Evolutionary conservation across 2,113 vertebrate genomes (phyloP).

Genomic region (Coptodon bakossiorum): DNA sequence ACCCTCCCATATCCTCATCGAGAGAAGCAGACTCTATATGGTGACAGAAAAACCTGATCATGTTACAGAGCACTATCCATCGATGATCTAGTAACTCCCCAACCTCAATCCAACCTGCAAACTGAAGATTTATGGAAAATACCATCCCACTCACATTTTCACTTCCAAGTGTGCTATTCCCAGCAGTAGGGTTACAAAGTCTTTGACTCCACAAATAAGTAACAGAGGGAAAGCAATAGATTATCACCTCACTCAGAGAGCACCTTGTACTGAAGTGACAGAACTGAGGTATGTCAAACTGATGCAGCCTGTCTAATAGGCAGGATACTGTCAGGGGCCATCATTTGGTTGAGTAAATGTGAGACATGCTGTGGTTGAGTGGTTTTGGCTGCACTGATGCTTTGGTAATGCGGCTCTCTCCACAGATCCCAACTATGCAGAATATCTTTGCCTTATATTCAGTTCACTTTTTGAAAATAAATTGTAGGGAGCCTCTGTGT

Average conservation of each 20-base stretch:
- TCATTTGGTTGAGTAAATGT: slow-evolving; percentile 5
- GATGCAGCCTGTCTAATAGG: not conserved
- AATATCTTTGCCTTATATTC: not conserved
- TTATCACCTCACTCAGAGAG: slow-evolving; percentile 6
- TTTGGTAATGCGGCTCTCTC: not conserved
- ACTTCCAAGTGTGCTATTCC: not conserved
- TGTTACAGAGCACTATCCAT: not conserved
- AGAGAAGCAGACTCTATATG: not conserved
- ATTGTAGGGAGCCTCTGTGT: not conserved
- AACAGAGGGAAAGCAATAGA: not conserved
- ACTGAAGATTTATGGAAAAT: slow-evolving; percentile 12
- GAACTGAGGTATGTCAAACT: not conserved
- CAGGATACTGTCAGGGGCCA: not conserved
- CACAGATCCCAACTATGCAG: not conserved
- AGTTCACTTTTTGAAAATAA: not conserved
- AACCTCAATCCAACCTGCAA: not conserved
- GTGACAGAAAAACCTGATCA: not conserved
- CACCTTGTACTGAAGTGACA: not conserved
- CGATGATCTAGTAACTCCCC: not conserved
- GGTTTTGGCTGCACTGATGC: not conserved
- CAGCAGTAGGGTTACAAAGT: not conserved
- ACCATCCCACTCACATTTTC: not conserved
- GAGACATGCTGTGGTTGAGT: slow-evolving; percentile 15
- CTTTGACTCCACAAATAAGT: not conserved
- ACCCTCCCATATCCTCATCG: not conserved